Percentiles rank a stretch among this genome's conserved stretches.
phyloP scores from a whole-genome alignment of 1,140 invertebrate species.

The Drosophila melanica region DNA sequence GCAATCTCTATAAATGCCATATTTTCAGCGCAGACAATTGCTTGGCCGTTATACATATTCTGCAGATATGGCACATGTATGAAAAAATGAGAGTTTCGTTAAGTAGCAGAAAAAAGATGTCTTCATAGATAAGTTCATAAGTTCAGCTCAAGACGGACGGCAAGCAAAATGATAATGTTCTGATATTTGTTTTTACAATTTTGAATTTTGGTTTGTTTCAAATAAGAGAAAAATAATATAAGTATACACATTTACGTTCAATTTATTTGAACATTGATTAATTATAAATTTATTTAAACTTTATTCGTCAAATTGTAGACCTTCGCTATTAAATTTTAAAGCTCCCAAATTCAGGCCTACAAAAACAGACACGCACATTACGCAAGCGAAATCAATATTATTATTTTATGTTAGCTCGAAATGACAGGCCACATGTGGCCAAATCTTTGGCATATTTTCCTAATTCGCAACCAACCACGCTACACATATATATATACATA shows the following conservation, averaged over 20 bases:
- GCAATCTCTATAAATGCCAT: slow-evolving; percentile 44
- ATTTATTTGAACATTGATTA: too few species aligned
- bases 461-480: slow-evolving; percentile 29
- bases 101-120: neutral
- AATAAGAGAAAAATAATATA: too few species aligned
- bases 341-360: neutral
- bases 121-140: neutral
- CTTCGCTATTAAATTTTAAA: slow-evolving; percentile 13
- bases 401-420: slow-evolving; percentile 27
- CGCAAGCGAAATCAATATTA: slow-evolving; percentile 53
- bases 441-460: slow-evolving; percentile 29
- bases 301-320: too few species aligned
- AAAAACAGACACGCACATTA: slow-evolving; percentile 27
- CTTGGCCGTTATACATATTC: neutral
- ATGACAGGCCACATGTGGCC: slow-evolving; percentile 20
- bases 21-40: slow-evolving; percentile 30
- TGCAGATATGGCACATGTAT: neutral
- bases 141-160: too few species aligned
- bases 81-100: too few species aligned
- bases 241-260: too few species aligned
- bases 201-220: too few species aligned
- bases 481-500: neutral
- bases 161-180: too few species aligned
- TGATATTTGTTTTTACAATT: neutral
- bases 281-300: too few species aligned